A percentile compares a stretch with the other conserved stretches of the same genome.
Conservation (phyloP, 2,113 vertebrate genomes). For the Eubucco bourcierii region DNA sequence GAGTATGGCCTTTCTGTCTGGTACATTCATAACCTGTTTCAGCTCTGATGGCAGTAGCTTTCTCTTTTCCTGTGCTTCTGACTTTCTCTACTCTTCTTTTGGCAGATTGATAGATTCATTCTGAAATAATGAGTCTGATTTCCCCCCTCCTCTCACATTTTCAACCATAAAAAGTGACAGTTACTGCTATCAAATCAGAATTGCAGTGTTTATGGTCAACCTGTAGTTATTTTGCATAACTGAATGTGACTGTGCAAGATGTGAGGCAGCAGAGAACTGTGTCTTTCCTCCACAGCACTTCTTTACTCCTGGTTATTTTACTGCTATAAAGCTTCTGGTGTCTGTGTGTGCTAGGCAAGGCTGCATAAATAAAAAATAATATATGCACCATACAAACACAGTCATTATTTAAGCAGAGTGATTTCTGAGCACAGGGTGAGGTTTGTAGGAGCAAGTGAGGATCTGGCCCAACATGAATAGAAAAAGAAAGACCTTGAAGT, state of each 20-base stretch:
- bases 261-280: too few relatives aligned
- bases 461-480: neutral
- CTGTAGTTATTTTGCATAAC: neutral
- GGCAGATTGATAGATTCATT: neutral
- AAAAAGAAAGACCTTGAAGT: too few relatives aligned
- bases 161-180: constrained; percentile 4
- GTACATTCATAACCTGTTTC: neutral
- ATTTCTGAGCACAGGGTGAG: neutral
- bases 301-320: neutral
- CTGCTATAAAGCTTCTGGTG: neutral
- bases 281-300: neutral
- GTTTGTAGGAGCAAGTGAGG: neutral
- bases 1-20: neutral
- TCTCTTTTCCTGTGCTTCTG: neutral
- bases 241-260: neutral
- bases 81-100: neutral
- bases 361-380: neutral
- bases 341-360: neutral
- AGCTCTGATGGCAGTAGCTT: neutral
- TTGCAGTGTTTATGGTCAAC: neutral
- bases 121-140: constrained; percentile 21
- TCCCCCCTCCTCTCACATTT: neutral
- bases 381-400: neutral
- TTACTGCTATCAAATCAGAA: constrained; percentile 23
- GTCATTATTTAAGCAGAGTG: neutral